These are phyloP conservation scores for Hemichromis elongatus DNA, from an alignment of 2,113 vertebrate species.

Conservation along the genomic window DNA sequence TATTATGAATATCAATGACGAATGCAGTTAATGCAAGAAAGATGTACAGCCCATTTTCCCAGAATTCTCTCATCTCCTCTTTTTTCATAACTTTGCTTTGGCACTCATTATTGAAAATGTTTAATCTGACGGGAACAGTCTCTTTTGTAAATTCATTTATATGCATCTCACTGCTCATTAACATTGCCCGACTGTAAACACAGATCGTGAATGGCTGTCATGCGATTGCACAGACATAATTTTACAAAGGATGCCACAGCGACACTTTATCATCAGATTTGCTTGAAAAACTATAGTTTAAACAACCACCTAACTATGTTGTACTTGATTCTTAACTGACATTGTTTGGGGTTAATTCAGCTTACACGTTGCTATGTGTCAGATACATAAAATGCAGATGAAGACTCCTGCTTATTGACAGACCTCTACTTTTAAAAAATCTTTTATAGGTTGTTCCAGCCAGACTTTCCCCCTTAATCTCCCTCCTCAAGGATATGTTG, in stretches of 20 bases:
- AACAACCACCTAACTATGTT: background rate
- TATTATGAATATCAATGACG: constrained; percentile 34
- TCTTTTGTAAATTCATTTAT: background rate
- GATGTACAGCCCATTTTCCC: background rate
- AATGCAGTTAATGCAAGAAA: constrained; percentile 20
- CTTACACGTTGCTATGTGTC: background rate
- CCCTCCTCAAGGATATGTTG: background rate
- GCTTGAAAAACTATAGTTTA: background rate
- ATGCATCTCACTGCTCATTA: background rate
- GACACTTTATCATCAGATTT: background rate
- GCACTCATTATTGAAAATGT: background rate
- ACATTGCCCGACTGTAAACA: background rate
- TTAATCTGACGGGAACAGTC: background rate
- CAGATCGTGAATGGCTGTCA: background rate
- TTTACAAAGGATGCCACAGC: background rate
- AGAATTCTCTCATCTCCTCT: background rate
- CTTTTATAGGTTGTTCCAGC: background rate
- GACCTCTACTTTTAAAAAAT: background rate
- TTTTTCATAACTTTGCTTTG: background rate
- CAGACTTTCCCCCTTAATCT: background rate
- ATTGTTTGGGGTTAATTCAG: background rate
- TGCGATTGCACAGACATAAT: background rate
- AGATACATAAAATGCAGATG: background rate
- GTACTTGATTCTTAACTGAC: background rate
- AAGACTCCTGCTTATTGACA: background rate